These are phyloP conservation scores for Saccostrea cuccullata DNA, from an alignment of 1,140 invertebrate species.

Conservation along the genomic window DNA sequence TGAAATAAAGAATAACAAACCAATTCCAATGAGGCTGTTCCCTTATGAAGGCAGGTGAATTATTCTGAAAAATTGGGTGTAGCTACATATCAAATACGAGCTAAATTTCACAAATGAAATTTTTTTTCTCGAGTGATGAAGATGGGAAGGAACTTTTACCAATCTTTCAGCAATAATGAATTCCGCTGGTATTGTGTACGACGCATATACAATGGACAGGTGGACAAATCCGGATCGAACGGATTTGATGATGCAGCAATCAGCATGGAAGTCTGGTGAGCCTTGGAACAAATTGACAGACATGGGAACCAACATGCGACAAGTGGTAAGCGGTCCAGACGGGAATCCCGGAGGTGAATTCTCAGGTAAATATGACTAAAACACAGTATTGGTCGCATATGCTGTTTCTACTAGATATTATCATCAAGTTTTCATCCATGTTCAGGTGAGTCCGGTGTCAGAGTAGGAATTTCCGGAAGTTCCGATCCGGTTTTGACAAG, in stretches of 20 bases:
- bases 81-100: no score
- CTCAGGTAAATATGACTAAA: slow-evolving; percentile 54
- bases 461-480: slow-evolving; percentile 60
- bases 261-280: slow-evolving; percentile 61
- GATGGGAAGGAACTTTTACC: neutral
- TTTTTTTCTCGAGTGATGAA: neutral
- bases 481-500: slow-evolving; percentile 63
- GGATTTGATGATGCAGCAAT: slow-evolving; percentile 68
- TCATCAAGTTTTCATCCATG: slow-evolving; percentile 18
- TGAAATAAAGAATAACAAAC: slow-evolving; percentile 59
- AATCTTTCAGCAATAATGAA: slow-evolving; percentile 59
- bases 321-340: slow-evolving; percentile 69
- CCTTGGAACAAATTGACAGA: slow-evolving; percentile 66
- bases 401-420: neutral
- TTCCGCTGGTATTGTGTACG: slow-evolving; percentile 62
- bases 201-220: slow-evolving; percentile 71
- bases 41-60: slow-evolving; percentile 63
- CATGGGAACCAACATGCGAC: slow-evolving; percentile 70
- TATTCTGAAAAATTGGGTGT: neutral
- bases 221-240: slow-evolving; percentile 67
- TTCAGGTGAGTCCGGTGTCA: slow-evolving; percentile 67
- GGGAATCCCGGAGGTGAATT: slow-evolving; percentile 69
- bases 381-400: no score
- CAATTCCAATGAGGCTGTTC: slow-evolving; percentile 60
- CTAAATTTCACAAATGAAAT: no score